Conservation (phyloP, 2,797 vertebrate species). For the Neosilurus mollespiculum region DNA sequence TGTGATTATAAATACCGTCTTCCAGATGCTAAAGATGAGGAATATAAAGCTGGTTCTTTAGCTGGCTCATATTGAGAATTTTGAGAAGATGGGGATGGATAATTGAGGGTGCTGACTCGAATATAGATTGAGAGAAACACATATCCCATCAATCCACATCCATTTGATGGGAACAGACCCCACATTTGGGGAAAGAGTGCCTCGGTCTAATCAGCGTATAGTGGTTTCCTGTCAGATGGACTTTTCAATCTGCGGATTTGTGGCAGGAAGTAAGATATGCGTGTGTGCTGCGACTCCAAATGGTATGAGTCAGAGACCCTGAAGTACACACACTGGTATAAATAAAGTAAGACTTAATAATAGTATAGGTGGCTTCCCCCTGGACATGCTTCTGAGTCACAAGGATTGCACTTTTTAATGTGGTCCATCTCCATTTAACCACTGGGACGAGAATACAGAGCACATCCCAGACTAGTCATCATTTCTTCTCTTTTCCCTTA, state of each 20-base stretch:
- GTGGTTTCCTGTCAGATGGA: background rate
- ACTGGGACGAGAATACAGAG: background rate
- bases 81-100: constrained; percentile 7
- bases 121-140: constrained; percentile 21
- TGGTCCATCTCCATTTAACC: constrained; percentile 25
- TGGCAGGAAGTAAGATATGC: constrained; percentile 8
- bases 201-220: constrained; percentile 13
- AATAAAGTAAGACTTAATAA: constrained; percentile 39
- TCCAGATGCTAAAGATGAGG: constrained; percentile 17
- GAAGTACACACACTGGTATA: constrained; percentile 19
- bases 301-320: constrained; percentile 33
- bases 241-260: constrained; percentile 21
- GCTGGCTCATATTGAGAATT: constrained; percentile 23
- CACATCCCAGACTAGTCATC: background rate
- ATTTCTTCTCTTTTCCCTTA: background rate
- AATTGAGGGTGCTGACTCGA: constrained; percentile 12
- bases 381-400: constrained; percentile 34
- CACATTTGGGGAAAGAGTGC: constrained; percentile 2
- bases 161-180: constrained; percentile 4
- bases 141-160: constrained; percentile 12
- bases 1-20: constrained; percentile 41
- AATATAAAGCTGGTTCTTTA: constrained; percentile 35
- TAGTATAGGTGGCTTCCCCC: constrained; percentile 18
- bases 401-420: constrained; percentile 36
- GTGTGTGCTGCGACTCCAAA: constrained; percentile 17